Percentiles rank a stretch among this genome's conserved stretches.
Evolutionary conservation across 2,113 vertebrate species (phyloP).

Genomic region (Sander vitreus): DNA sequence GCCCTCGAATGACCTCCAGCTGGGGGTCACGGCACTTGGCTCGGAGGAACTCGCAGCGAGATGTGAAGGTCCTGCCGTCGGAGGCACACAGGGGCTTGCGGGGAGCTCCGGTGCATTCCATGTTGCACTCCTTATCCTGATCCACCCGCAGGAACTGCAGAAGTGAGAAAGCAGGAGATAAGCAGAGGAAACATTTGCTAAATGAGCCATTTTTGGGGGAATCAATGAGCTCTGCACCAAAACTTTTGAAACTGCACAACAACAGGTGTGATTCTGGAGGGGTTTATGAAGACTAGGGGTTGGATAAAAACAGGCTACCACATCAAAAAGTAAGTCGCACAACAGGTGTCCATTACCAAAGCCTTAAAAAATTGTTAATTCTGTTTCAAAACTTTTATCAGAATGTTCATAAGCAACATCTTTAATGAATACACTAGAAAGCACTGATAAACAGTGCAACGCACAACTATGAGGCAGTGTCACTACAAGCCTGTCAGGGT

Average conservation of each 20-base stretch:
- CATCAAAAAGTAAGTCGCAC: too few relatives aligned
- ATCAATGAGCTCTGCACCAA: constrained; percentile 22
- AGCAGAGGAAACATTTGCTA: constrained; percentile 29
- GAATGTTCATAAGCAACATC: neutral
- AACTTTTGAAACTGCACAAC: constrained; percentile 28
- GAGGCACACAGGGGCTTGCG: constrained; percentile 95
- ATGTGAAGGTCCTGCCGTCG: constrained; percentile 95
- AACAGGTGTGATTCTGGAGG: constrained; percentile 35
- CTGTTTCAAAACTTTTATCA: neutral
- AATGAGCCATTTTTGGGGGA: constrained; percentile 24
- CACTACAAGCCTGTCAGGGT: constrained; percentile 46
- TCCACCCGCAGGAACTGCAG: constrained; percentile 94
- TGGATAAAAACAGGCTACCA: too few relatives aligned
- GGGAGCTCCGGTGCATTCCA: constrained; percentile 88
- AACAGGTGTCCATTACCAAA: neutral
- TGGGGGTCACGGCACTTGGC: constrained; percentile 98
- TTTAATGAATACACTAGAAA: constrained; percentile 7
- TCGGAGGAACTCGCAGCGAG: constrained; percentile 95
- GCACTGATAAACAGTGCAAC: constrained; percentile 23
- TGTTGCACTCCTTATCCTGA: constrained; percentile 95
- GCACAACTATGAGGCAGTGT: constrained; percentile 20
- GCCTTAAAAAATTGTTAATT: constrained; percentile 11
- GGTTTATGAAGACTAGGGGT: constrained; percentile 27
- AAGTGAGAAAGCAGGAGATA: constrained; percentile 41
- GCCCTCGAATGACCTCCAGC: constrained; percentile 93